Evolutionary conservation across 1,140 invertebrate genomes (phyloP).

Genomic region (Mercenaria mercenaria): DNA sequence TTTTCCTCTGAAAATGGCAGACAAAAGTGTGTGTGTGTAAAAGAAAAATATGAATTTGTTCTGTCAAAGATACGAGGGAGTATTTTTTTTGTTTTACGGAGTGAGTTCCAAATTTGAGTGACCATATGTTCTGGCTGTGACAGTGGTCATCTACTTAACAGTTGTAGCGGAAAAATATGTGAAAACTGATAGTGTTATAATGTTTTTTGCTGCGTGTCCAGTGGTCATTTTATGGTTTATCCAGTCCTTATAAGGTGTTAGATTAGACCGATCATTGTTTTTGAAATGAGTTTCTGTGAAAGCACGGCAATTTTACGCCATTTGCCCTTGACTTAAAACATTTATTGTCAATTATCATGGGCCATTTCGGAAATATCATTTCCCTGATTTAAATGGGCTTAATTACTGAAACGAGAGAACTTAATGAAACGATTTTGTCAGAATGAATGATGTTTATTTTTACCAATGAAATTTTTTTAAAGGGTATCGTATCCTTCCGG

Average conservation of each 20-base stretch:
- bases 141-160: conserved; percentile 30
- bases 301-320: conserved; percentile 30
- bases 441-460: conserved; percentile 26
- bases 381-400: conserved; percentile 13
- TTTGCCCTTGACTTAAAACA: not conserved
- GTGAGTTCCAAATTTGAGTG: too few species aligned
- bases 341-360: conserved; percentile 41
- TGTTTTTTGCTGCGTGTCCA: conserved; percentile 15
- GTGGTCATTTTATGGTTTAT: conserved; percentile 26
- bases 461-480: conserved; percentile 5
- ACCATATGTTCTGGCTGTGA: conserved; percentile 7
- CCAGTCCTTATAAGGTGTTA: conserved; percentile 16
- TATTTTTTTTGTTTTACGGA: too few species aligned
- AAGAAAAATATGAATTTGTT: too few species aligned
- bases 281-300: conserved; percentile 12
- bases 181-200: conserved; percentile 34
- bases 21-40: too few species aligned
- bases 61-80: too few species aligned
- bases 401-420: conserved; percentile 31
- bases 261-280: conserved; percentile 22
- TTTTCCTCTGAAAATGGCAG: too few species aligned
- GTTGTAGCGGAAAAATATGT: not conserved
- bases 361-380: conserved; percentile 48
- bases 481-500: not conserved
- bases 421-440: conserved; percentile 38